These are phyloP conservation scores for Ctena decussata DNA, from an alignment of 2,888 invertebrate species.

Conservation along the genomic window DNA sequence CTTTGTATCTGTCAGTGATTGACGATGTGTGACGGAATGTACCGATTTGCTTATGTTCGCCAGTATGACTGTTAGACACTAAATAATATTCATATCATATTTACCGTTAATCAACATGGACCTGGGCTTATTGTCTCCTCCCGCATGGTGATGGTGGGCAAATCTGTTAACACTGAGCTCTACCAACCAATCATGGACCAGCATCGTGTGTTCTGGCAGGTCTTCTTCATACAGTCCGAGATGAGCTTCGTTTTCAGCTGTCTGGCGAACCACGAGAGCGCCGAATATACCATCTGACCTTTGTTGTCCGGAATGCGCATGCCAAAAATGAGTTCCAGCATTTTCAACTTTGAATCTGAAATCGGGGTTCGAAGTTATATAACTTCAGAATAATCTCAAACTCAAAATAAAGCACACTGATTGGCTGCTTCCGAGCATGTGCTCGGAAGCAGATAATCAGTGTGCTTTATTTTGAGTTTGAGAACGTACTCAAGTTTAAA, in stretches of 20 bases:
- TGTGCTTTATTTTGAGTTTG: no score
- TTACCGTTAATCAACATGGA: conserved; percentile 94
- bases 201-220: conserved; percentile 94
- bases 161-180: conserved; percentile 91
- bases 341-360: conserved; percentile 76
- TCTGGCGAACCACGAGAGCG: conserved; percentile 73
- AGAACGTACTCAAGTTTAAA: no score
- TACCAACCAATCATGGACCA: conserved; percentile 95
- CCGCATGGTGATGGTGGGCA: conserved; percentile 93
- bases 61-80: no score
- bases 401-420: no score
- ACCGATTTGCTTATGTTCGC: no score
- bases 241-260: conserved; percentile 94
- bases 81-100: no score
- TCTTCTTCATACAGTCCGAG: conserved; percentile 95
- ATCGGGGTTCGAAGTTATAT: background rate
- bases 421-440: no score
- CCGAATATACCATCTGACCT: conserved; percentile 80
- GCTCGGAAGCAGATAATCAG: no score
- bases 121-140: conserved; percentile 94
- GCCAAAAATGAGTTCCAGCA: conserved; percentile 82
- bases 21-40: no score
- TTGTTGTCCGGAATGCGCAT: conserved; percentile 80
- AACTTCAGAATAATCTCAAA: no score
- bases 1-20: no score